phyloP scores from a whole-genome alignment of 2,113 vertebrate species.

The Procavia capensis region DNA sequence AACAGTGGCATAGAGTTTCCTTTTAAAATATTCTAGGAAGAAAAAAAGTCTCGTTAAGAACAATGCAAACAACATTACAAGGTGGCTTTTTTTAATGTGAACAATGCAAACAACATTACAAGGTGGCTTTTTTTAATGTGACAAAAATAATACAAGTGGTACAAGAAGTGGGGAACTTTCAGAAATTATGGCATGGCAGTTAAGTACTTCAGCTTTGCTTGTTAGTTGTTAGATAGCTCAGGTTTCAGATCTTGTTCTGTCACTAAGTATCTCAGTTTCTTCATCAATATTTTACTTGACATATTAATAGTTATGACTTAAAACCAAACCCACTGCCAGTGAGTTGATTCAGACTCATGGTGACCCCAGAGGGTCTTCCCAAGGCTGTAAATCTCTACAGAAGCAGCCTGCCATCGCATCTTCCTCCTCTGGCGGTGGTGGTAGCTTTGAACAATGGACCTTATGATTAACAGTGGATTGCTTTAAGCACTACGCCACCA shows the following conservation, averaged over 20 bases:
- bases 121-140: neutral
- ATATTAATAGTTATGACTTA: neutral
- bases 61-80: neutral
- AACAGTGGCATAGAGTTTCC: neutral
- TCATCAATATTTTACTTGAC: neutral
- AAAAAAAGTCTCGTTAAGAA: neutral
- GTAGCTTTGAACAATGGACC: too few relatives aligned
- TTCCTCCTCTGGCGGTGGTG: too few relatives aligned
- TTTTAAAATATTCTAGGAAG: neutral
- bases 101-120: neutral
- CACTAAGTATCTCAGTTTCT: neutral
- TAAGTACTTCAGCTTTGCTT: neutral
- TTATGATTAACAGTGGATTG: too few relatives aligned
- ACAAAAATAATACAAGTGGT: neutral
- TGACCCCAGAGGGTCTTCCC: too few relatives aligned
- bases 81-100: neutral
- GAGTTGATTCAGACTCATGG: too few relatives aligned
- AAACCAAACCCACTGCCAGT: too few relatives aligned
- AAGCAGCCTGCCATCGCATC: too few relatives aligned
- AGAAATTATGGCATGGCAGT: neutral
- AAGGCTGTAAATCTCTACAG: too few relatives aligned
- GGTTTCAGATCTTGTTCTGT: neutral
- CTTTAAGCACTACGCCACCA: too few relatives aligned
- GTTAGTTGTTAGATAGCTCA: conserved; percentile 33
- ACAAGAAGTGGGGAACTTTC: neutral